Percentiles rank a stretch among this genome's conserved stretches.
Evolutionary conservation across 1,140 invertebrate genomes (phyloP).

Genomic region (Papilio aristodemus): DNA sequence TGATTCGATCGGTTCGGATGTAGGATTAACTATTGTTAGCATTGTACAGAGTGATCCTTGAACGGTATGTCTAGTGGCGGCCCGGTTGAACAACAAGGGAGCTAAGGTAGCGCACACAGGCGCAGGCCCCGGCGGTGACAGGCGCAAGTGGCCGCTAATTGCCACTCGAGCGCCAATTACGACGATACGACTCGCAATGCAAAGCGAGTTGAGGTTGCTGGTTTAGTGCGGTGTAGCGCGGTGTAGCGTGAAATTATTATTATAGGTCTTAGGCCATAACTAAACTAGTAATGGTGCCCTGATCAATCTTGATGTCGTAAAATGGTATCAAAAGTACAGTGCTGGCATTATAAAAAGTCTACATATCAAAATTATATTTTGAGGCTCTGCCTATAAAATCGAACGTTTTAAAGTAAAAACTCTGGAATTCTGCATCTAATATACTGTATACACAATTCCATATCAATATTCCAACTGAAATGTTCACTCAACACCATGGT

Average conservation of each 20-base stretch:
- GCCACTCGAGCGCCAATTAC: slow-evolving; percentile 75
- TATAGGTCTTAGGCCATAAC: not conserved
- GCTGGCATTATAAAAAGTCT: no score
- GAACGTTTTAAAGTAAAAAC: no score
- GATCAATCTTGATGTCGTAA: no score
- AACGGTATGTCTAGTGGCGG: slow-evolving; percentile 28
- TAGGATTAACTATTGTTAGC: slow-evolving; percentile 29
- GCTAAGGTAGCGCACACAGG: slow-evolving; percentile 49
- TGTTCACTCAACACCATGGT: no score
- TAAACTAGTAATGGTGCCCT: not conserved
- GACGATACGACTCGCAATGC: slow-evolving; percentile 47
- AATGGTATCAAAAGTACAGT: no score
- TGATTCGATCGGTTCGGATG: slow-evolving; percentile 6
- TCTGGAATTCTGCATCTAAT: no score
- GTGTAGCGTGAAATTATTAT: not conserved
- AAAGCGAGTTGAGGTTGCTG: not conserved
- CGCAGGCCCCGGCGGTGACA: slow-evolving; percentile 55
- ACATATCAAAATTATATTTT: no score
- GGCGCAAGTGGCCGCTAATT: slow-evolving; percentile 68
- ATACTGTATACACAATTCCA: no score
- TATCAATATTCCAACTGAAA: no score
- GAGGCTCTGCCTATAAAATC: no score
- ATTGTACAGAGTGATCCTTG: slow-evolving; percentile 28
- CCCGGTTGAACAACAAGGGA: slow-evolving; percentile 35
- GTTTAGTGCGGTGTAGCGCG: not conserved